Base-by-base conservation (phyloP, 2,113 vertebrate species). In the Aleadryas rufinucha region DNA sequence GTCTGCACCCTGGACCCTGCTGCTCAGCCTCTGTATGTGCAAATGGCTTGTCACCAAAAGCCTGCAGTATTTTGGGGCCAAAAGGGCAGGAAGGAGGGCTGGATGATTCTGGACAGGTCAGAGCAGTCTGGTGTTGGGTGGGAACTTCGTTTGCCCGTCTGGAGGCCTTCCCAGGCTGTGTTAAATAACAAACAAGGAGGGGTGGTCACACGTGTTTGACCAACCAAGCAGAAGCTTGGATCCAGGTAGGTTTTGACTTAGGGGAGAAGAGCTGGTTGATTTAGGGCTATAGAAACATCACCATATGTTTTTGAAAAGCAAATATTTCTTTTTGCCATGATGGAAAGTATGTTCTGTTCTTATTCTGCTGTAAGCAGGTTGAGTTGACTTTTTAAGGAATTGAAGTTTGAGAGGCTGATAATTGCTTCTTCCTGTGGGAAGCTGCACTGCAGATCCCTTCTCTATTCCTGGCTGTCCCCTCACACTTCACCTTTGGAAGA, bases 381-480 rank as follows among this genome's bases (percentile, higher is more conserved):
- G 71, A 83, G 71, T 83, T 89, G 72, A 42, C 82, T 89, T 94
- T 93, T 90, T 49, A 54, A 78, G 85, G 47, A 74, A 42, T 27
- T 81, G 72, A 66, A 54, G 53, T 77, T 65, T 80, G 72, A 92
- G 91, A 66, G 64, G 77, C 84, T 89, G 80, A 45, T 93, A 93
- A 91, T 96, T 77, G 64, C 95, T 82, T 89, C 69, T 63, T 74
- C 16, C 50, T 41, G 10, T 56, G 56, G 87, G 77, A 94, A 89
- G 69, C 47, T 50, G 66, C 59, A 16, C 56, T 39, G 64, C 91
- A 65, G 84, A 64, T 76, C 80, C 65, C 54, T 41, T 63, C 80
- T 91, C 41, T 92, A 59, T 95, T 96, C 87, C 87, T 92, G 66
- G 44, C 79, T 74, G 23, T 47, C 72, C 84, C 69, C 39, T 84